phyloP scores from a whole-genome alignment of 2,113 vertebrate genomes.

The Synchiropus splendidus region DNA sequence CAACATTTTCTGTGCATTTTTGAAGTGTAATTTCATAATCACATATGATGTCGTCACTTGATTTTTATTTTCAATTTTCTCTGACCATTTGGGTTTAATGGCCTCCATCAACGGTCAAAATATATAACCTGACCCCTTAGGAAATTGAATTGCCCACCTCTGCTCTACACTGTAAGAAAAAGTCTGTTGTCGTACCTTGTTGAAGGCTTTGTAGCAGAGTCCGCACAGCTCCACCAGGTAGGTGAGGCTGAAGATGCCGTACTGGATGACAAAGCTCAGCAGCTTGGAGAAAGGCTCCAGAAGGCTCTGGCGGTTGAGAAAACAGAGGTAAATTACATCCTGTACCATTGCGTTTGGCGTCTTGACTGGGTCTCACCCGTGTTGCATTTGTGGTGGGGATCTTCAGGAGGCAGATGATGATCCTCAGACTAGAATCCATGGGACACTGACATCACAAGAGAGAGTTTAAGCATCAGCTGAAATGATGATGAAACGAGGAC shows the following conservation, averaged over 20 bases:
- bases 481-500: no score
- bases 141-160: no score
- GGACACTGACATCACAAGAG: conserved; percentile 72
- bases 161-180: no score
- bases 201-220: conserved; percentile 92
- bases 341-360: neutral
- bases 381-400: conserved; percentile 90
- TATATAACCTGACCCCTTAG: no score
- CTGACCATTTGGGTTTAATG: no score
- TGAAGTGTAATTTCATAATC: no score
- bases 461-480: conserved; percentile 6
- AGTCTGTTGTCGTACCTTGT: conserved; percentile 73
- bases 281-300: conserved; percentile 96
- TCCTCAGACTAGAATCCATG: conserved; percentile 92
- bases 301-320: conserved; percentile 76
- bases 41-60: no score
- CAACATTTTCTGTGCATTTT: no score
- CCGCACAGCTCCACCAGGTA: conserved; percentile 96
- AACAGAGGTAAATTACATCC: neutral
- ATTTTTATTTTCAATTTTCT: no score
- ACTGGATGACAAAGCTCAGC: conserved; percentile 95
- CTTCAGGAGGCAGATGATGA: conserved; percentile 96
- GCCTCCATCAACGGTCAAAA: no score
- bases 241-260: conserved; percentile 86
- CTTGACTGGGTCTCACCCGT: conserved; percentile 71